A percentile compares a stretch with the other conserved stretches of the same genome.
Conservation (phyloP, 2,113 vertebrate genomes). For the Neodontobutis hainanensis region DNA sequence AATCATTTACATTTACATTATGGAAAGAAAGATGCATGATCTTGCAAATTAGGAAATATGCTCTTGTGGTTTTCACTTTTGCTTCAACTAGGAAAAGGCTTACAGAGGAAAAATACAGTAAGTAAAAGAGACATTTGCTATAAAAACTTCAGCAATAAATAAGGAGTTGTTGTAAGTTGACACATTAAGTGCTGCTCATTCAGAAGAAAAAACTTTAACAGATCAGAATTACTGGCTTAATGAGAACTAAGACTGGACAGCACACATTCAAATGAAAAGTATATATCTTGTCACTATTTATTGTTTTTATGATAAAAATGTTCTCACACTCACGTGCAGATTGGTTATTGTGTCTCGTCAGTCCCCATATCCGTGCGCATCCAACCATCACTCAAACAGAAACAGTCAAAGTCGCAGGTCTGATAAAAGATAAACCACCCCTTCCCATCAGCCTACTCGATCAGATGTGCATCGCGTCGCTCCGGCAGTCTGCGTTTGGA, state of each 20-base stretch:
- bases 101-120: too few relatives aligned
- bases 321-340: background rate
- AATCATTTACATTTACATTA: background rate
- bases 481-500: slow-evolving; percentile 27
- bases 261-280: background rate
- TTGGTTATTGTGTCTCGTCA: background rate
- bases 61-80: too few relatives aligned
- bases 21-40: background rate
- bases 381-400: background rate
- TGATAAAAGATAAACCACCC: background rate
- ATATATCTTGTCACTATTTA: background rate
- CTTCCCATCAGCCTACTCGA: slow-evolving; percentile 58
- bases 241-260: too few relatives aligned
- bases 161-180: too few relatives aligned
- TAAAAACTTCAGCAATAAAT: too few relatives aligned
- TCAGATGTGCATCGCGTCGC: slow-evolving; percentile 24
- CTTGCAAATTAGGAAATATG: background rate
- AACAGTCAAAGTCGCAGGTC: slow-evolving; percentile 1
- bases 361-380: background rate
- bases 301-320: background rate
- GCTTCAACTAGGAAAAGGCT: too few relatives aligned
- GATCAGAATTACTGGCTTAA: too few relatives aligned
- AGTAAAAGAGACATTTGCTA: too few relatives aligned
- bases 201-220: too few relatives aligned
- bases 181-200: too few relatives aligned